Evolutionary conservation across 2,888 invertebrate genomes (phyloP).

Genomic region (Selenia dentaria): DNA sequence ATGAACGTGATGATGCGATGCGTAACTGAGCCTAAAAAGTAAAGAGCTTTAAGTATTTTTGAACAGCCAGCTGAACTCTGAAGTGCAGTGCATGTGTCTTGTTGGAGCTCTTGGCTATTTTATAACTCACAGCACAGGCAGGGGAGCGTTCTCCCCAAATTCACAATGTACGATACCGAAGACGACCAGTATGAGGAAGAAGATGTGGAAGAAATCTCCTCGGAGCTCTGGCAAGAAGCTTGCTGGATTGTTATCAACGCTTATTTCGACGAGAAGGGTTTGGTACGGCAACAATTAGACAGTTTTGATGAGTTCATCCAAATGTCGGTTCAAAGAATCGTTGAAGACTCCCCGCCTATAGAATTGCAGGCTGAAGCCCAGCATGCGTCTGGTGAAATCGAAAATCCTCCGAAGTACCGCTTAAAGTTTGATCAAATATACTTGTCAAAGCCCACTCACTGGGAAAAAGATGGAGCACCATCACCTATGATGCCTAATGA

Average conservation of each 20-base stretch:
- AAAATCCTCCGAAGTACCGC: conserved; percentile 95
- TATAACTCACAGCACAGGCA: no score
- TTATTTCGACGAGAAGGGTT: conserved; percentile 99
- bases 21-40: no score
- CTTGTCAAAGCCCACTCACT: conserved; percentile 99
- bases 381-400: conserved; percentile 96
- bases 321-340: conserved; percentile 99
- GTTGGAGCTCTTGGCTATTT: no score
- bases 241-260: conserved; percentile 99
- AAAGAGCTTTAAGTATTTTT: no score
- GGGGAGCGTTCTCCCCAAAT: no score
- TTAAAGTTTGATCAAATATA: conserved; percentile 99
- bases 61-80: no score
- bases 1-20: no score
- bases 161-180: conserved; percentile 83
- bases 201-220: conserved; percentile 97
- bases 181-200: conserved; percentile 90
- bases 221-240: conserved; percentile 99
- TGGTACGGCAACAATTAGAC: conserved; percentile 99
- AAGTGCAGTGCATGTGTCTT: no score
- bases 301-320: conserved; percentile 99
- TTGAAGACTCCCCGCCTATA: conserved; percentile 99
- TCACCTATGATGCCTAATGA: conserved; percentile 99
- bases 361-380: conserved; percentile 99
- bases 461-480: conserved; percentile 99